phyloP scores from a whole-genome alignment of 2,797 vertebrate species.

The Erethizon dorsatum region DNA sequence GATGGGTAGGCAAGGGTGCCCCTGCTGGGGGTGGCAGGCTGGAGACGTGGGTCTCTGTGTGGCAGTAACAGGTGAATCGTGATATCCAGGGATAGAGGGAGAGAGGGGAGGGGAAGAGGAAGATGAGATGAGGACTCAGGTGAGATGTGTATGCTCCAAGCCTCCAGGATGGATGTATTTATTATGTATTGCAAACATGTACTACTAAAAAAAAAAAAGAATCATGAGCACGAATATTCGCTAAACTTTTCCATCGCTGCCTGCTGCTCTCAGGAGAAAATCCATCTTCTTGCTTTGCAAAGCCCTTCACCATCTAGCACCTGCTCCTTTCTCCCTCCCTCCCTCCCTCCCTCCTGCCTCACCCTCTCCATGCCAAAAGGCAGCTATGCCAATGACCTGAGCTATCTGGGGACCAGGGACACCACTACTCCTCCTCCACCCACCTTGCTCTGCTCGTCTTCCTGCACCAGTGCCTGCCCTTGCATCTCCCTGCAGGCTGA shows the following conservation, averaged over 20 bases:
- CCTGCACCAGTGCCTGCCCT: not conserved
- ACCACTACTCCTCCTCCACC: not conserved
- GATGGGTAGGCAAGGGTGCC: not conserved
- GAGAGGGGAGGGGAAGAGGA: not conserved
- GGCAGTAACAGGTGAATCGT: not conserved
- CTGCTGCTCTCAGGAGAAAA: not conserved
- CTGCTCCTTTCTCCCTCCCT: not conserved
- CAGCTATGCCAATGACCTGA: not conserved
- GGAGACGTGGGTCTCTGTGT: not conserved
- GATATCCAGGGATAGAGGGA: not conserved
- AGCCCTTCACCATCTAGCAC: accelerated
- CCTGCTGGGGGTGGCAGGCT: not conserved
- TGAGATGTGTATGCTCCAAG: not conserved
- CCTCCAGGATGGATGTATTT: not conserved
- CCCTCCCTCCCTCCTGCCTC: not conserved
- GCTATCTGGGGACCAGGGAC: not conserved
- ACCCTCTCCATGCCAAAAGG: not conserved
- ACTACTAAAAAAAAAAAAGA: not conserved
- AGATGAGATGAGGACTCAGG: not conserved
- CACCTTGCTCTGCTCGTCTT: not conserved
- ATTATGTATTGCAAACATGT: not conserved
- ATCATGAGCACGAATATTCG: accelerated
- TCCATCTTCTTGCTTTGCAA: not conserved
- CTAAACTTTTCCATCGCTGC: not conserved
- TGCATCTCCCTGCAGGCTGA: not conserved